phyloP scores from a whole-genome alignment of 2,888 invertebrate species.

The Calliphora vomitoria region DNA sequence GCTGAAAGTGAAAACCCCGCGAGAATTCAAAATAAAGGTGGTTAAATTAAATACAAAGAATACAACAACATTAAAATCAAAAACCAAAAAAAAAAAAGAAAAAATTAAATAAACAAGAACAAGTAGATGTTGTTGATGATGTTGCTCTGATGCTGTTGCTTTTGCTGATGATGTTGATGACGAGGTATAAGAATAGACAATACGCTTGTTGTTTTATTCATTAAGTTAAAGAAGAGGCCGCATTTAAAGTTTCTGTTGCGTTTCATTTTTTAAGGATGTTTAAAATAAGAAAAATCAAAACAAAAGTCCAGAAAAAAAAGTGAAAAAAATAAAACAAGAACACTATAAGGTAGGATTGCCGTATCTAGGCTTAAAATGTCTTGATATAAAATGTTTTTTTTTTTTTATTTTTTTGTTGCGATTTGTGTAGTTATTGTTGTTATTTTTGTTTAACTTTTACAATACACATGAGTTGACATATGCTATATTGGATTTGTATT shows the following conservation, averaged over 20 bases:
- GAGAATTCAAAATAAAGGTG: slow-evolving; percentile 76
- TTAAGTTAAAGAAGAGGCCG: slow-evolving; percentile 72
- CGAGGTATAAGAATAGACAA: slow-evolving; percentile 67
- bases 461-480: slow-evolving; percentile 74
- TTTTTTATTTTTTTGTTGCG: neutral
- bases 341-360: slow-evolving; percentile 48
- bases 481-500: slow-evolving; percentile 75
- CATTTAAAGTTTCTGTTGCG: slow-evolving; percentile 47
- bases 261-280: slow-evolving; percentile 51
- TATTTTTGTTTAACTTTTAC: slow-evolving; percentile 59
- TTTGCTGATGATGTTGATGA: slow-evolving; percentile 40
- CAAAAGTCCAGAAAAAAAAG: neutral
- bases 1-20: slow-evolving; percentile 82
- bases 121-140: slow-evolving; percentile 54
- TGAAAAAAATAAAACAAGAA: slow-evolving; percentile 30
- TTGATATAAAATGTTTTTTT: slow-evolving; percentile 51
- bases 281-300: slow-evolving; percentile 54
- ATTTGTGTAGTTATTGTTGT: slow-evolving; percentile 41
- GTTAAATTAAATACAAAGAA: slow-evolving; percentile 39
- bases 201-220: slow-evolving; percentile 74
- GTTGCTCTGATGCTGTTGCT: slow-evolving; percentile 37
- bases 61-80: slow-evolving; percentile 6
- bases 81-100: slow-evolving; percentile 19
- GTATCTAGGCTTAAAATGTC: slow-evolving; percentile 57
- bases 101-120: slow-evolving; percentile 61